Percentiles rank a stretch among this genome's conserved stretches.
phyloP scores from a whole-genome alignment of 2,888 invertebrate genomes.

The Drosophila koepferae region DNA sequence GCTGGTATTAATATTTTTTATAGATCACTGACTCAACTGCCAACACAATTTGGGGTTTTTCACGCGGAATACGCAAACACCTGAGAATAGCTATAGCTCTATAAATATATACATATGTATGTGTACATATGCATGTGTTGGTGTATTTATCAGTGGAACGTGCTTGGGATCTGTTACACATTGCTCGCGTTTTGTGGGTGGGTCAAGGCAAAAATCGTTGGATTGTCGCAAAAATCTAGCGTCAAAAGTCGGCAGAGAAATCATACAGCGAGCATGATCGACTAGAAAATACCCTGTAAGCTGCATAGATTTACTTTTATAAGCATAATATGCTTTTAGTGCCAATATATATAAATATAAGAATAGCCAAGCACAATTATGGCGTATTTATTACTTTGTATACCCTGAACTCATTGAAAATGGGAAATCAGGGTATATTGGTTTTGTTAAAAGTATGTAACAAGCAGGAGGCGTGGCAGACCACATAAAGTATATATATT shows the following conservation, averaged over 20 bases:
- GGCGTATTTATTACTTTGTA: no score
- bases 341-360: no score
- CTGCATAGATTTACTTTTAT: neutral
- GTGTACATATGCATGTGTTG: neutral
- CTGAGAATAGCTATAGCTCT: neutral
- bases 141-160: constrained; percentile 32
- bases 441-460: no score
- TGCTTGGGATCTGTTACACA: constrained; percentile 29
- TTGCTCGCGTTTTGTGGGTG: constrained; percentile 23
- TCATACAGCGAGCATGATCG: no score
- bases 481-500: no score
- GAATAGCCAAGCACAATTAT: no score
- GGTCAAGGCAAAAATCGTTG: constrained; percentile 31
- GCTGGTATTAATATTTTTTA: constrained; percentile 8
- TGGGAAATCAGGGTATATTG: no score
- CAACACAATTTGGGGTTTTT: constrained; percentile 28
- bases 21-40: constrained; percentile 41
- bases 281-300: neutral
- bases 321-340: no score
- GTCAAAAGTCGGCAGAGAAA: neutral
- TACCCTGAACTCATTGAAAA: no score
- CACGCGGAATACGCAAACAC: neutral
- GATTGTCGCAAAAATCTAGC: constrained; percentile 9
- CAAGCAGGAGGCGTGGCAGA: no score
- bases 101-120: neutral